Percentiles rank a stretch among this genome's conserved stretches.
Evolutionary conservation across 2,113 vertebrate genomes (phyloP).

Genomic region (Paradisaea rubra): DNA sequence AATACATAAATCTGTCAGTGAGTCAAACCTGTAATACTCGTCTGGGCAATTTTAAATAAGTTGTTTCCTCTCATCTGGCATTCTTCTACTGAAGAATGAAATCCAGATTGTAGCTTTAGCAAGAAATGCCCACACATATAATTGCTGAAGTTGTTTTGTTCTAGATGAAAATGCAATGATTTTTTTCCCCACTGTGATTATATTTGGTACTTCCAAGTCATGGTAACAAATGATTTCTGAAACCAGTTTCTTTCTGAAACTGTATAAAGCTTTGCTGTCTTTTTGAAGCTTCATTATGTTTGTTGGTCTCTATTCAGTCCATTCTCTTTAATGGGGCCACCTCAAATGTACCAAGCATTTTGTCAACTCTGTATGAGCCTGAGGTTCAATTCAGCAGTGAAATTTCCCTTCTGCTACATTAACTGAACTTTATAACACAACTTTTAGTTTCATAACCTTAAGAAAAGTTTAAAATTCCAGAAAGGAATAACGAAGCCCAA

Average conservation of each 20-base stretch:
- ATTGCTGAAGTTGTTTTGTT: background rate
- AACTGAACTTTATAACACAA: background rate
- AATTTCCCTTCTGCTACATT: background rate
- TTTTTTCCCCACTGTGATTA: background rate
- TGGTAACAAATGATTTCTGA: background rate
- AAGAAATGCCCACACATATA: background rate
- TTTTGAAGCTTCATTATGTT: background rate
- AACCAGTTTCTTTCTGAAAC: background rate
- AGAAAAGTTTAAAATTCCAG: background rate
- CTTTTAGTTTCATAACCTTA: background rate
- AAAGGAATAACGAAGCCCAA: background rate
- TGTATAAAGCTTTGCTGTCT: background rate
- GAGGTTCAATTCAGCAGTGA: background rate
- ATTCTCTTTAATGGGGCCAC: background rate
- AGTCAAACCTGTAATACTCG: conserved; percentile 7
- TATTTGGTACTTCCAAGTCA: background rate
- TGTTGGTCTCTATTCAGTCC: background rate
- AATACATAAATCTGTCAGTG: background rate
- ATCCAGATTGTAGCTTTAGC: background rate
- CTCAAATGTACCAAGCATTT: background rate
- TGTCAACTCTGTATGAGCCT: background rate
- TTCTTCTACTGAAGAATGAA: background rate
- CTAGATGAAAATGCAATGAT: background rate
- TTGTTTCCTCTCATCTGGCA: conserved; percentile 27
- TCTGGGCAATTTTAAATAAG: conserved; percentile 32